These are phyloP conservation scores for Indicator indicator DNA, from an alignment of 2,113 vertebrate genomes.

Conservation along the genomic window DNA sequence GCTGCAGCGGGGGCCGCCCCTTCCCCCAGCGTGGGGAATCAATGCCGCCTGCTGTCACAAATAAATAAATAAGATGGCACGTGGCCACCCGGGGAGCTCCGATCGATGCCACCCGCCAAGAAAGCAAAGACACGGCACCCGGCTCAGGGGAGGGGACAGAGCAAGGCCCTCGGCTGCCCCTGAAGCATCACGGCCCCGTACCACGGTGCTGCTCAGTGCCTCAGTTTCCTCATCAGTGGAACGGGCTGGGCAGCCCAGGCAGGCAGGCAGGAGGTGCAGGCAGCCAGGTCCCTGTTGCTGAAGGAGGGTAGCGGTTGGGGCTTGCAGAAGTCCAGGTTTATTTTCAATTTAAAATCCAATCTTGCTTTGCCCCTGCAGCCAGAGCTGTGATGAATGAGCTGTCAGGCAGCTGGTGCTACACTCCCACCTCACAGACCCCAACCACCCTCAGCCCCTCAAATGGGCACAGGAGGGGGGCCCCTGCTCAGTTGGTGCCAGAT, in stretches of 20 bases:
- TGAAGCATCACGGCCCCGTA: fast-evolving
- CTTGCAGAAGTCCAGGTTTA: background rate
- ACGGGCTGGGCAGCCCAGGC: background rate
- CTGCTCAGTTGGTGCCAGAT: fast-evolving
- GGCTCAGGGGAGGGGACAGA: background rate
- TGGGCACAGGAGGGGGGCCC: fast-evolving
- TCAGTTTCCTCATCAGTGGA: background rate
- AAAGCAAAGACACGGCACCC: background rate
- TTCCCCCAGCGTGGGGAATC: background rate
- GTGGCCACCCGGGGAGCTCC: background rate
- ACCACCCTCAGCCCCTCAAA: background rate
- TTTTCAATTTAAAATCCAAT: conserved; percentile 81
- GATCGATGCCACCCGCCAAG: conserved; percentile 18
- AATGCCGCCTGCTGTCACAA: conserved; percentile 23
- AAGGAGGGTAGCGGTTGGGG: background rate
- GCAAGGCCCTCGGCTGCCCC: background rate
- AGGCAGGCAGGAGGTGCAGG: fast-evolving
- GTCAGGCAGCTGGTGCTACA: background rate
- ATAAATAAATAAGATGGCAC: conserved; percentile 56
- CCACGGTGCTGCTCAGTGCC: fast-evolving
- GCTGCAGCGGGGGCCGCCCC: background rate
- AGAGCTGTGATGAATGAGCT: conserved; percentile 73
- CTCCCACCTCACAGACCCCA: background rate
- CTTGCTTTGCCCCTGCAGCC: conserved; percentile 49
- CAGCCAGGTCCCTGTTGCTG: fast-evolving